Evolutionary conservation across 2,113 vertebrate species (phyloP), one percentile per base, ranked within the genome.

Genomic region (Nansenia antarctica): DNA sequence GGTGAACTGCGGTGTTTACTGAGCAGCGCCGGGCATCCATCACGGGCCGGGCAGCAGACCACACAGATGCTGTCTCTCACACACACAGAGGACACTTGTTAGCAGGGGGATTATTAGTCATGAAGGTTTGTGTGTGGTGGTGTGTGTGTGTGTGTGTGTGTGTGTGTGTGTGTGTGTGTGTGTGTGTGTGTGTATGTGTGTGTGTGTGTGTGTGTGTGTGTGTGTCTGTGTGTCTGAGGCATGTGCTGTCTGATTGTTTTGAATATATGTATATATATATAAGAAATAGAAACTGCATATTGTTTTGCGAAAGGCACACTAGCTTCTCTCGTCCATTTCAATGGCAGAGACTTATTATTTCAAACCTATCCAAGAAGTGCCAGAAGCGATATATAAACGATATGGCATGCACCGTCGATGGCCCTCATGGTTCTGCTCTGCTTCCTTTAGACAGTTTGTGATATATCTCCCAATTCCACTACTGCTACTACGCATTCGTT

Each of bases 1-100:
- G 39, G 4, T 65, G 67, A 54, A 67, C 62, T 72, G 58, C 71
- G 57, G 49, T 72, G 68, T 70, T 75, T 81, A 63, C 39, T 35
- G 66, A 77, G 60, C 70, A 69, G 67, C 55, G 47, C 39, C 53
- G 58, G 66, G 65, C 65, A 37, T 18, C 20, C 26, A 68, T 65
- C 70, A 49, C 29, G 18, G 24, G 54, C 42, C 26, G 45, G 49
- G n/a, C 24, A 29, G 9, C 39, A 45, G 31, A 30, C 20, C 53
- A 62, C 9, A 35, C 61, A 27, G 22, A 45, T 31, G n/a, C 11
- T 57, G 61, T 70, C 35, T n/a, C 52, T 11, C 11, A 27, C 9
- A 27, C 53, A 27, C 8, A 27, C 53, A 55, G 53, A 55, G 24
- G 52, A 22, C 53, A 55, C 11, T 12, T 52, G 49, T 52, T 52